Conservation (phyloP, 2,797 vertebrate species). For the Heteromormyrus szaboi region DNA sequence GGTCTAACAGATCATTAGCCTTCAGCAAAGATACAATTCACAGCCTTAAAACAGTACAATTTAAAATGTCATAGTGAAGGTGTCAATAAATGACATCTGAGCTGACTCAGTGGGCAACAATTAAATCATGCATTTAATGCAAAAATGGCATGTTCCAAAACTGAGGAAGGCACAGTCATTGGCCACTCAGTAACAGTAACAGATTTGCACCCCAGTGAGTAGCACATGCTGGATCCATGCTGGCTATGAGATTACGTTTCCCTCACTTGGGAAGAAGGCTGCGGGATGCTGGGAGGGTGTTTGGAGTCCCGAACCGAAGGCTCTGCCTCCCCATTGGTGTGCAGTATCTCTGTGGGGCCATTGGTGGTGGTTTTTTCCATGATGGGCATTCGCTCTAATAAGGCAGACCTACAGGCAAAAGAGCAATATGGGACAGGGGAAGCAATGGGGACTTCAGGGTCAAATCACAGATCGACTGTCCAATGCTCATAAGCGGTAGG, state of each 20-base stretch:
- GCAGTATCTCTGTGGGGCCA: constrained; percentile 87
- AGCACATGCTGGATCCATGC: neutral
- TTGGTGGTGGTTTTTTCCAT: constrained; percentile 94
- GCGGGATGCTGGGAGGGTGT: constrained; percentile 71
- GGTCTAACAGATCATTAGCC: constrained; percentile 94
- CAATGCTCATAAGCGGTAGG: neutral
- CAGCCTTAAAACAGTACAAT: neutral
- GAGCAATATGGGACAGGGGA: neutral
- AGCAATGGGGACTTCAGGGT: constrained; percentile 23
- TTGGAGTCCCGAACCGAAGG: constrained; percentile 80
- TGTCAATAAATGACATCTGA: neutral
- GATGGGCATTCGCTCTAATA: constrained; percentile 96
- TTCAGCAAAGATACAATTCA: constrained; percentile 42
- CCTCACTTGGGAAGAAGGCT: constrained; percentile 80
- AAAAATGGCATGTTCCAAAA: neutral
- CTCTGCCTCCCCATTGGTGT: constrained; percentile 94
- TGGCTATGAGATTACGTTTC: neutral
- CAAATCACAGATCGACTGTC: neutral
- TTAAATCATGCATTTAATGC: neutral
- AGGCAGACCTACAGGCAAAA: constrained; percentile 70
- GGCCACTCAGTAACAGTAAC: neutral
- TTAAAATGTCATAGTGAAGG: neutral
- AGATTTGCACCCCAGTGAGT: neutral
- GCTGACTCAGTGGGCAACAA: neutral
- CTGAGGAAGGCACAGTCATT: neutral